phyloP scores from a whole-genome alignment of 92 coral and sea anemone genomes.

The Porites cylindrica region DNA sequence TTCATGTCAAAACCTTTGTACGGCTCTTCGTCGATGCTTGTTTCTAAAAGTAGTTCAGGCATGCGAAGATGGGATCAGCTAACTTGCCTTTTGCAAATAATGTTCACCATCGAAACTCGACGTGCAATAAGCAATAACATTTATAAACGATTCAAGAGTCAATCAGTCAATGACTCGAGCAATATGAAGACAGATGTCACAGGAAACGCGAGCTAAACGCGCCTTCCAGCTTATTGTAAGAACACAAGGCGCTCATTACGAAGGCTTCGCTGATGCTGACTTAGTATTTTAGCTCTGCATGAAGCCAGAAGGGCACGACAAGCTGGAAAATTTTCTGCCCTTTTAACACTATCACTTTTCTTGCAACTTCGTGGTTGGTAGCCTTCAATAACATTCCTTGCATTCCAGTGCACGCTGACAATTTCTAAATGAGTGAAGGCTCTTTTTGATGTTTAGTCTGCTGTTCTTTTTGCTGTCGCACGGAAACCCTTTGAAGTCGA shows the following conservation, averaged over 20 bases:
- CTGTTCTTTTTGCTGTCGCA: too few relatives aligned
- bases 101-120: background rate
- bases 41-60: slow-evolving; percentile 23
- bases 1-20: slow-evolving; percentile 25
- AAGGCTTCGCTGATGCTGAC: background rate
- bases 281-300: slow-evolving; percentile 23
- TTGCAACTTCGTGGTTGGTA: slow-evolving; percentile 43
- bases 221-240: slow-evolving; percentile 23
- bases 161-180: background rate
- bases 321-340: slow-evolving; percentile 16
- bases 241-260: slow-evolving; percentile 20
- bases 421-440: slow-evolving; percentile 28
- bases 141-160: background rate
- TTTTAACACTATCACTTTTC: slow-evolving; percentile 37
- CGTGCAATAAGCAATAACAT: slow-evolving; percentile 20
- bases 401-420: slow-evolving; percentile 55
- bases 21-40: slow-evolving; percentile 2
- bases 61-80: slow-evolving; percentile 12
- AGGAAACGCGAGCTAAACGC: slow-evolving; percentile 15
- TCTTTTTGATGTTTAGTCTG: background rate
- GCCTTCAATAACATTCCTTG: slow-evolving; percentile 20
- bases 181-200: slow-evolving; percentile 34
- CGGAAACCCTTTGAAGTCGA: background rate
- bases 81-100: background rate
- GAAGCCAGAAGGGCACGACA: slow-evolving; percentile 32